A percentile compares a stretch with the other conserved stretches of the same genome.
Conservation (phyloP, 2,888 invertebrate genomes). For the Tenthredo notha region DNA sequence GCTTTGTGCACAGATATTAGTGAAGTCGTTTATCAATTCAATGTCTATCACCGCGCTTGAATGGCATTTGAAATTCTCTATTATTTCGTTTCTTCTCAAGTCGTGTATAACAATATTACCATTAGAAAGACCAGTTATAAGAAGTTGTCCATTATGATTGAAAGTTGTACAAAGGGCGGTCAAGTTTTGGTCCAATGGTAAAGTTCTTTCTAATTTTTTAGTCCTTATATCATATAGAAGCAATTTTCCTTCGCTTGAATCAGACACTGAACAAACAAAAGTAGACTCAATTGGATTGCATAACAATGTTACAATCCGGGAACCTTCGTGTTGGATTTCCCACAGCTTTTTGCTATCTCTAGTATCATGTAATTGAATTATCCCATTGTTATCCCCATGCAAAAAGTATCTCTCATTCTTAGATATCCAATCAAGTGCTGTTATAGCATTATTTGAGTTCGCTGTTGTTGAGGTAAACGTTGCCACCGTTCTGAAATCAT, state of each 20-base stretch:
- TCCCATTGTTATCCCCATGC: conserved; percentile 81
- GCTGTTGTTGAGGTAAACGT: conserved; percentile 80
- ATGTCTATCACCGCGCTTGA: conserved; percentile 80
- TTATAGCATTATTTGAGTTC: conserved; percentile 77
- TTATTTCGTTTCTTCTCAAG: conserved; percentile 80
- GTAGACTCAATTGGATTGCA: conserved; percentile 80
- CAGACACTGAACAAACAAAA: conserved; percentile 77
- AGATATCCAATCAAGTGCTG: conserved; percentile 82
- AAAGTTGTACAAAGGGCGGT: conserved; percentile 80
- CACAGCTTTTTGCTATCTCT: conserved; percentile 81
- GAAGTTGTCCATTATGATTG: conserved; percentile 82
- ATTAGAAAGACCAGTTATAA: conserved; percentile 82
- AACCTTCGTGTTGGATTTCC: conserved; percentile 79
- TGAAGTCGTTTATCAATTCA: conserved; percentile 81
- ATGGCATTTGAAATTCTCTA: conserved; percentile 81
- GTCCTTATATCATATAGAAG: conserved; percentile 82
- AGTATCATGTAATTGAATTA: conserved; percentile 81
- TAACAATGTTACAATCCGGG: conserved; percentile 78
- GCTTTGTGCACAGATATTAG: conserved; percentile 81
- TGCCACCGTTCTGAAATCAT: conserved; percentile 77
- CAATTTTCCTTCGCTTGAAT: conserved; percentile 78
- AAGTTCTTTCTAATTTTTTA: conserved; percentile 78
- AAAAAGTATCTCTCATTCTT: conserved; percentile 82
- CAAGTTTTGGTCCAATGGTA: conserved; percentile 75
- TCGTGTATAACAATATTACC: conserved; percentile 82